Base-by-base conservation (phyloP, 2,888 invertebrate species). In the Drosophila vallismaia region DNA sequence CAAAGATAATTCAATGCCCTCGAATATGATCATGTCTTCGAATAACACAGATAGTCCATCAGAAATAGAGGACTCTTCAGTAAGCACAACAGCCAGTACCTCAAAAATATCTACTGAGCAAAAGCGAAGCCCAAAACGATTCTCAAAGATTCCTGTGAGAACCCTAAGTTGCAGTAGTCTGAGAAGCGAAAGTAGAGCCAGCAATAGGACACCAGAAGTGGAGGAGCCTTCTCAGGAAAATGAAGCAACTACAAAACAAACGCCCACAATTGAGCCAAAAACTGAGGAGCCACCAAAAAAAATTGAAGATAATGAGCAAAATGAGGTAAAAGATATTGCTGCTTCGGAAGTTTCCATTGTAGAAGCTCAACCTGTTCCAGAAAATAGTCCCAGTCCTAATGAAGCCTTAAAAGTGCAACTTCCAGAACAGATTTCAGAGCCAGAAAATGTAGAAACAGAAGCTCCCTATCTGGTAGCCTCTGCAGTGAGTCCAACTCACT, bases 101-200 rank as follows among this genome's bases (percentile, higher is more conserved):
- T 24, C 53, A 3, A 1, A 8, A 8, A 40, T 44, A 33, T 4
- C 12, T 0, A 24, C 5, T 7, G 56, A 64, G 4, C 42, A 66
- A 0, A 88, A 83, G 10, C 72, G 58, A 0, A 73, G 62, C 46
- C 68, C 64, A 0, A 89, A 77, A 12, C 72, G 73, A 9, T 68
- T 77, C 6, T 91, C 92, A 0, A 88, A 79, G 70, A 91, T 91
- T 59, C 91, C 91, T 1, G 77, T 91, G 0, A 68, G 87, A 70
- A 82, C 81, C 1, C 52, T 59, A 0, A 90, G 78, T 45, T 76
- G 71, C 9, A 69, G 55, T n/a, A 89, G 85, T 51, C 52, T 88
- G 4, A 79, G 74, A 12, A 78, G 77, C 46, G 89, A 86, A 0
- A 82, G 74, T 44, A 54, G 66, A 58, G 48, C 53, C 4, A 57